Evolutionary conservation across 2,888 invertebrate genomes (phyloP), one percentile per base, ranked within the genome.

Genomic region (Stenoptilia bipunctidactyla): DNA sequence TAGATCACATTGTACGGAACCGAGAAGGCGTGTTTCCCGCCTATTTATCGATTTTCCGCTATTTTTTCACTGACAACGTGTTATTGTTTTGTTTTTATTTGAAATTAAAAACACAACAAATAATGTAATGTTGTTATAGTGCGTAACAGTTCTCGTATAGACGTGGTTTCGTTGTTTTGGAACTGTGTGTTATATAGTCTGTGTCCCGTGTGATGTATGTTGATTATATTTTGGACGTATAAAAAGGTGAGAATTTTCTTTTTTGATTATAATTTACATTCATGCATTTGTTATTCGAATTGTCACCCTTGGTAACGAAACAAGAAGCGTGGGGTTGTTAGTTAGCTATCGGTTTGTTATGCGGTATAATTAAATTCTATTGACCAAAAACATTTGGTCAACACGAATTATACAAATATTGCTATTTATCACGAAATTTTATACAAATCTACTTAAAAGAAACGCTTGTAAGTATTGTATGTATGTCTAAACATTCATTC

Each of bases 41-140:
- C 40, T 43, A 48, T 48, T 43, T 66, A 74, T 75, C 60, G 72
- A 74, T 71, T 60, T 46, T 47, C 49, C 51, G 56, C 44, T 45
- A 39, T 43, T 45, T 45, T 46, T 42, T 50, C 50, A 53, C 41
- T 51, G 30, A 30, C 30, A 30, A 12, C 30, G 61, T 71, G 68
- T 72, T 72, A 67, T 69, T 71, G 63, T 66, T 55, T 58, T 66
- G 66, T 73, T 76, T 73, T 65, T 52, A 30, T 49, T 41, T 20
- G 8, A 20, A 30, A 30, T n/a, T 46, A 49, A 68, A 71, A 73
- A 66, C 67, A 61, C 64, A 51, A 60, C 53, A 55, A 66, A 67
- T 65, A 67, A 61, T 62, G 52, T 62, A 45, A 40, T 46, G 46
- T 55, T 36, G 34, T 15, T 41, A 41, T 44, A 41, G 40, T 15